These are phyloP conservation scores for Ctenomys sociabilis DNA, from an alignment of 2,113 vertebrate species.

Conservation along the genomic window DNA sequence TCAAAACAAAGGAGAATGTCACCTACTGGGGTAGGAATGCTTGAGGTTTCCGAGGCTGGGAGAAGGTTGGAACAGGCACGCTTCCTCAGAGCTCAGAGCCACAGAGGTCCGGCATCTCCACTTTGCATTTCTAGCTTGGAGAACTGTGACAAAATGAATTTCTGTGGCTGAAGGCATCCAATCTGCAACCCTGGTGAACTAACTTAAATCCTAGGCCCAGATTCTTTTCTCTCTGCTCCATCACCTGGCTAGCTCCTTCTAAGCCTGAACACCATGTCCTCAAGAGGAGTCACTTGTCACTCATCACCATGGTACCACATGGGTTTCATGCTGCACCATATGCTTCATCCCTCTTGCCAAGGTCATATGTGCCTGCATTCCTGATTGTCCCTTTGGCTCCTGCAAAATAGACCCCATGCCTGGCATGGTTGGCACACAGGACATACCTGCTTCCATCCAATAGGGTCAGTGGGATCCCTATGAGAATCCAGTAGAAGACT, in stretches of 20 bases:
- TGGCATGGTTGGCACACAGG: neutral
- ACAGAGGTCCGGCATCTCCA: neutral
- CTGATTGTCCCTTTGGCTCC: neutral
- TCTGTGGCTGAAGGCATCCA: neutral
- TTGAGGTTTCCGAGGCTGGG: neutral
- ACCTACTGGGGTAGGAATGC: neutral
- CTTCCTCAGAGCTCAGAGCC: neutral
- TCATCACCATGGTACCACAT: no score
- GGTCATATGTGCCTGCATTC: neutral
- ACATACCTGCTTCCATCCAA: neutral
- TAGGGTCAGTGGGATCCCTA: neutral
- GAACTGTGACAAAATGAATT: neutral
- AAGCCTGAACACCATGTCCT: neutral
- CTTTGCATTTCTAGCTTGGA: neutral
- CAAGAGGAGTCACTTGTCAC: neutral
- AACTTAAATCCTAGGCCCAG: neutral
- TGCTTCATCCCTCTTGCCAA: fast-evolving
- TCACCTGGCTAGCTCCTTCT: neutral
- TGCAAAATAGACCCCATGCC: neutral
- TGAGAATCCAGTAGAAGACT: neutral
- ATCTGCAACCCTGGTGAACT: neutral
- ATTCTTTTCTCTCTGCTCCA: neutral
- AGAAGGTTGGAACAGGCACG: neutral
- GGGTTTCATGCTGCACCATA: neutral
- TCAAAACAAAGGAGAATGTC: neutral